These are phyloP conservation scores for Diplodus puntazzo DNA, from an alignment of 2,797 vertebrate genomes.

Conservation along the genomic window DNA sequence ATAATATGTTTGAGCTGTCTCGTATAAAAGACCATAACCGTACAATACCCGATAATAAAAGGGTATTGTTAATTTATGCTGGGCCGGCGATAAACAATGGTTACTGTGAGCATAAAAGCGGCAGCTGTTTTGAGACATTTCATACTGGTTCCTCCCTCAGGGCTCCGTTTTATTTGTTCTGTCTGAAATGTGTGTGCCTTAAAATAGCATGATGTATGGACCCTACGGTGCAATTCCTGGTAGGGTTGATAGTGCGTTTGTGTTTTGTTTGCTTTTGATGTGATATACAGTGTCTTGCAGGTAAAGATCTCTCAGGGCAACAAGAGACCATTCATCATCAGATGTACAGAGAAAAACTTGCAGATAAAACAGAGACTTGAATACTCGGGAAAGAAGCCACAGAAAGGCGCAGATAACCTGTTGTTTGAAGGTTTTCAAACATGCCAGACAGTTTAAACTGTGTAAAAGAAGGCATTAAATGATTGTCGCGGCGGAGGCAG, in stretches of 20 bases:
- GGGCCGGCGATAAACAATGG: constrained; percentile 31
- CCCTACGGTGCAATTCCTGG: constrained; percentile 62
- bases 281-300: constrained; percentile 67
- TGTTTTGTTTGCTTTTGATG: constrained; percentile 71
- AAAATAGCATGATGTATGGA: constrained; percentile 77
- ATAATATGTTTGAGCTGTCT: background rate
- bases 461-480: constrained; percentile 21
- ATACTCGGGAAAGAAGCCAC: constrained; percentile 26
- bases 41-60: background rate
- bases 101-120: constrained; percentile 40
- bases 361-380: constrained; percentile 30
- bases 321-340: constrained; percentile 65
- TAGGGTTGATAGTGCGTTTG: constrained; percentile 62
- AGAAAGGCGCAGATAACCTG: constrained; percentile 33
- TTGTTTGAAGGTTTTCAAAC: constrained; percentile 51
- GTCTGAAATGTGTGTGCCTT: constrained; percentile 57
- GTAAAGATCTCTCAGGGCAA: constrained; percentile 65
- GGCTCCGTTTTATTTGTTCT: constrained; percentile 67
- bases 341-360: constrained; percentile 22
- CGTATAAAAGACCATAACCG: constrained; percentile 5
- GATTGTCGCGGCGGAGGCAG: constrained; percentile 59
- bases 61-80: constrained; percentile 38
- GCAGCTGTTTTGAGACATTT: constrained; percentile 59
- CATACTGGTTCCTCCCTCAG: constrained; percentile 43
- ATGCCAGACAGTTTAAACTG: constrained; percentile 37